phyloP scores from a whole-genome alignment of 2,888 invertebrate genomes.

The Girardia tigrina region DNA sequence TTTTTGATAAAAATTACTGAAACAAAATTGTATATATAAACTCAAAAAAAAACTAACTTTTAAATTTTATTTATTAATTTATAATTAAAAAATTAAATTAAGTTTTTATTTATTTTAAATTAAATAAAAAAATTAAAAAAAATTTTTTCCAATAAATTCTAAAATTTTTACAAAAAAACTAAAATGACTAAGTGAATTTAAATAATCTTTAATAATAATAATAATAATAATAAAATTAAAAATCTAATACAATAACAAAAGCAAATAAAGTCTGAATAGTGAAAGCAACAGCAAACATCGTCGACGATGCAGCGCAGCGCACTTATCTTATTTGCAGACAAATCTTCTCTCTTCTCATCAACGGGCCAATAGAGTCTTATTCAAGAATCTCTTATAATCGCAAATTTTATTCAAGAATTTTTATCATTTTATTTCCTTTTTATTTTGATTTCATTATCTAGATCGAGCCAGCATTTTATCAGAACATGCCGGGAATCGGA shows the following conservation, averaged over 20 bases:
- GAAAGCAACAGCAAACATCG: neutral
- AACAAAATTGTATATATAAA: too few species aligned
- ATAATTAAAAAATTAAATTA: too few species aligned
- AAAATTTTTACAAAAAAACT: too few species aligned
- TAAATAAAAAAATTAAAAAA: too few species aligned
- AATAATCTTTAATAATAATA: too few species aligned
- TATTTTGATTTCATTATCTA: neutral
- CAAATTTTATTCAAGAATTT: neutral
- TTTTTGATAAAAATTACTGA: too few species aligned
- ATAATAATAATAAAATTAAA: neutral
- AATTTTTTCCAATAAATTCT: too few species aligned
- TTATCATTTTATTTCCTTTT: neutral
- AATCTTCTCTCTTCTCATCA: conserved; percentile 18
- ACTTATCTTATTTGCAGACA: conserved; percentile 23
- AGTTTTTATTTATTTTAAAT: too few species aligned
- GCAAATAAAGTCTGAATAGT: too few species aligned
- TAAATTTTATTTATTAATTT: too few species aligned
- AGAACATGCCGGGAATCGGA: neutral
- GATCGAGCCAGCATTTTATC: conserved; percentile 11
- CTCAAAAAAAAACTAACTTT: too few species aligned
- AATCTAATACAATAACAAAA: neutral
- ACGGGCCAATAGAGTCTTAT: neutral
- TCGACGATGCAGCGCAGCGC: neutral
- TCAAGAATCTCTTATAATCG: conserved; percentile 5
- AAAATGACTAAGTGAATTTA: too few species aligned